Percentiles rank a stretch among this genome's conserved stretches.
These are phyloP conservation scores for Rhinopithecus roxellana DNA, from an alignment of 2,113 vertebrate species.

Conservation along the genomic window DNA sequence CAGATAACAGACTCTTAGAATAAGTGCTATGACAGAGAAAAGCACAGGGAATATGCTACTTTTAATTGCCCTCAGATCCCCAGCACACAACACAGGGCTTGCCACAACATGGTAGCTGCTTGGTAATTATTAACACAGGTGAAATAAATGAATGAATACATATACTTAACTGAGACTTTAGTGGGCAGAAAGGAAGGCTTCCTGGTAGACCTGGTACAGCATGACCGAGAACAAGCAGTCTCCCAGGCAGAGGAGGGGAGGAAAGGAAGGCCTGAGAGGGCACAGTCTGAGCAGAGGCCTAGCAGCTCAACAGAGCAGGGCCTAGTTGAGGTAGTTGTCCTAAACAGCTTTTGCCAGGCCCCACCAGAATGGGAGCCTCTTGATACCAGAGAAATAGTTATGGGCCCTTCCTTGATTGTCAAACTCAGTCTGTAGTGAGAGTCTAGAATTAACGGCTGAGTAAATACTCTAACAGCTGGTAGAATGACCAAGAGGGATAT, in stretches of 20 bases:
- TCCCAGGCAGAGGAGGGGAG: not conserved
- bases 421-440: not conserved
- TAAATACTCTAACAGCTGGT: conserved; percentile 11
- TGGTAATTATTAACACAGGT: not conserved
- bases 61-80: not conserved
- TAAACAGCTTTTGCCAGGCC: not conserved
- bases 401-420: not conserved
- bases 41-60: not conserved
- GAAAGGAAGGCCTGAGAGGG: not conserved
- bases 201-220: not conserved
- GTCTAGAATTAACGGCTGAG: conserved; percentile 1
- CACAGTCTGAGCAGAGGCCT: not conserved
- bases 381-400: not conserved
- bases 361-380: not conserved
- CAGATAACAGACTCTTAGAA: not conserved
- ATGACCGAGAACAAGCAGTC: not conserved
- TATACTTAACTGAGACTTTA: not conserved
- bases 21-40: not conserved
- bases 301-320: not conserved
- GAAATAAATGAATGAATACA: not conserved
- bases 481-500: conserved; percentile 1
- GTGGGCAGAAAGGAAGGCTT: not conserved
- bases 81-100: not conserved
- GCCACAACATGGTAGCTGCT: not conserved
- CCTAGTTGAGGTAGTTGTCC: fast-evolving